These are phyloP conservation scores for Lanistes nyassanus DNA, from an alignment of 1,140 invertebrate species.

Conservation along the genomic window DNA sequence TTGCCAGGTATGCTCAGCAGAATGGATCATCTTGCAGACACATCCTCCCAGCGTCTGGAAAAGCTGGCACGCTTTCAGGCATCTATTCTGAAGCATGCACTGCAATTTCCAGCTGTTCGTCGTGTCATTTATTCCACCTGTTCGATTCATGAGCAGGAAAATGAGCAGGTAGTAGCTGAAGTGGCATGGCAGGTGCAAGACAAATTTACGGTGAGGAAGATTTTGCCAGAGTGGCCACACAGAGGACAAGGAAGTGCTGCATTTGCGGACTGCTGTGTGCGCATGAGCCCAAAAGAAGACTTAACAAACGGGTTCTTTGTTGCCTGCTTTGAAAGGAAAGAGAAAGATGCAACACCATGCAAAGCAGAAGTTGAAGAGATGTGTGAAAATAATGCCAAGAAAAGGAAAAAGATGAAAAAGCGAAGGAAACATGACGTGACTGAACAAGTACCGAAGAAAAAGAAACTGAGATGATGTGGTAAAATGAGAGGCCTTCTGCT, in stretches of 20 bases:
- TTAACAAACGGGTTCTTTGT: constrained; percentile 94
- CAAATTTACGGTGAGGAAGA: constrained; percentile 41
- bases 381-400: neutral
- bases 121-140: constrained; percentile 95
- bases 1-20: constrained; percentile 71
- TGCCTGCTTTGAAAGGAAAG: constrained; percentile 77
- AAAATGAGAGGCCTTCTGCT: no score
- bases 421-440: neutral
- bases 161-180: constrained; percentile 85
- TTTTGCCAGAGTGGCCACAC: constrained; percentile 56
- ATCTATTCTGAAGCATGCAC: constrained; percentile 85
- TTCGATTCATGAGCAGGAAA: constrained; percentile 89
- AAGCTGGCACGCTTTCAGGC: constrained; percentile 83
- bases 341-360: neutral
- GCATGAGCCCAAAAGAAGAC: constrained; percentile 79
- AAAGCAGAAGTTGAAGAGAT: no score
- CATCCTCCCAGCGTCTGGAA: constrained; percentile 38
- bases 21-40: constrained; percentile 40
- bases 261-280: constrained; percentile 75
- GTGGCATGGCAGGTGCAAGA: constrained; percentile 60
- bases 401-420: neutral
- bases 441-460: constrained; percentile 1
- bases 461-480: no score
- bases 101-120: constrained; percentile 86
- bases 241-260: constrained; percentile 56